phyloP scores from a whole-genome alignment of 1,140 invertebrate genomes.

The Maconellicoccus hirsutus region DNA sequence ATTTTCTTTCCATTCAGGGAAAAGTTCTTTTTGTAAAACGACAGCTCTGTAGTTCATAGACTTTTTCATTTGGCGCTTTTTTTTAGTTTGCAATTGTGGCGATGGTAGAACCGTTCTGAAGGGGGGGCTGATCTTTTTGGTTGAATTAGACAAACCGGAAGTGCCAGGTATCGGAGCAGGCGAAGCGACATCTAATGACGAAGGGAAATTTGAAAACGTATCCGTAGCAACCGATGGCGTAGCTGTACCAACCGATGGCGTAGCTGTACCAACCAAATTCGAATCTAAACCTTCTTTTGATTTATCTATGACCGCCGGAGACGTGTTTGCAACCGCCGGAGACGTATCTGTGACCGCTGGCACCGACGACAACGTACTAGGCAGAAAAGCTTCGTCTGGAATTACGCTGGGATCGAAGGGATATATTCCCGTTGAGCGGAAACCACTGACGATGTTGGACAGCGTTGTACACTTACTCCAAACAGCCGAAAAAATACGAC shows the following conservation, averaged over 20 bases:
- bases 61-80: too few species aligned
- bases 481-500: conserved; percentile 24
- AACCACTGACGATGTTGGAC: conserved; percentile 28
- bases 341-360: neutral
- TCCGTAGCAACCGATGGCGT: neutral
- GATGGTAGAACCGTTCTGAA: neutral
- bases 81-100: too few species aligned
- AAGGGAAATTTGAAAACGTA: neutral
- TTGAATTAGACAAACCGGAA: too few species aligned
- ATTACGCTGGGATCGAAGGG: conserved; percentile 29
- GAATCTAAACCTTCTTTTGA: neutral
- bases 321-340: neutral
- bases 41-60: too few species aligned
- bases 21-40: too few species aligned
- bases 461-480: conserved; percentile 27
- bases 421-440: conserved; percentile 28
- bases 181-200: too few species aligned
- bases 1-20: too few species aligned
- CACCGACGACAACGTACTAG: neutral
- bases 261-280: neutral
- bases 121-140: neutral
- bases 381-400: conserved; percentile 27
- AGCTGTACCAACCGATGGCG: neutral
- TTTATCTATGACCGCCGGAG: neutral
- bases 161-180: too few species aligned